Evolutionary conservation across 2,888 invertebrate genomes (phyloP).

Genomic region (Aquatica leii): DNA sequence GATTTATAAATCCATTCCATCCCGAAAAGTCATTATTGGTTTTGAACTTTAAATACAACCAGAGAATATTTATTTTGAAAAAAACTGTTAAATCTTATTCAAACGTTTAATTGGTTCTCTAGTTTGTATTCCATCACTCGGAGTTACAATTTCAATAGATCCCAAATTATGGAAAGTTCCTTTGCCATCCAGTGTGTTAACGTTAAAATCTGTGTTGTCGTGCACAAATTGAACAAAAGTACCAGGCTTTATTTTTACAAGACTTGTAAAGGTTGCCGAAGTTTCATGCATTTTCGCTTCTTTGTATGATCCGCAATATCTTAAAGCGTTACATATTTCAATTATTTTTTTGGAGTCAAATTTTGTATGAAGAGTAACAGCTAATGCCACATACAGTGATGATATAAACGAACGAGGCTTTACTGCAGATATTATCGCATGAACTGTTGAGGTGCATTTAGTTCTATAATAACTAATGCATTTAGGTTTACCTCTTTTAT

Average conservation of each 20-base stretch:
- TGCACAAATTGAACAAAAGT: too few species aligned
- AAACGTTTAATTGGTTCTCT: too few species aligned
- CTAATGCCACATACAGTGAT: background rate
- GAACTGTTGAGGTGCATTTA: too few species aligned
- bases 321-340: background rate
- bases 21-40: background rate
- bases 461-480: too few species aligned
- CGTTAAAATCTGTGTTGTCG: too few species aligned
- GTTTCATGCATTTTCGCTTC: too few species aligned
- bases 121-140: background rate
- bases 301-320: background rate
- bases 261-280: background rate
- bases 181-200: too few species aligned
- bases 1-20: constrained; percentile 1
- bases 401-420: background rate
- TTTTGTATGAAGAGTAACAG: too few species aligned
- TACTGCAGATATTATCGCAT: too few species aligned
- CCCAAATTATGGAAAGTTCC: background rate
- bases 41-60: background rate
- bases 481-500: too few species aligned
- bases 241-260: background rate
- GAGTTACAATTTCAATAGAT: background rate
- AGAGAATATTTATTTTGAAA: background rate
- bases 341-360: too few species aligned
- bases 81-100: background rate